These are phyloP conservation scores for Calliphora vomitoria DNA, from an alignment of 2,888 invertebrate genomes.

Conservation along the genomic window DNA sequence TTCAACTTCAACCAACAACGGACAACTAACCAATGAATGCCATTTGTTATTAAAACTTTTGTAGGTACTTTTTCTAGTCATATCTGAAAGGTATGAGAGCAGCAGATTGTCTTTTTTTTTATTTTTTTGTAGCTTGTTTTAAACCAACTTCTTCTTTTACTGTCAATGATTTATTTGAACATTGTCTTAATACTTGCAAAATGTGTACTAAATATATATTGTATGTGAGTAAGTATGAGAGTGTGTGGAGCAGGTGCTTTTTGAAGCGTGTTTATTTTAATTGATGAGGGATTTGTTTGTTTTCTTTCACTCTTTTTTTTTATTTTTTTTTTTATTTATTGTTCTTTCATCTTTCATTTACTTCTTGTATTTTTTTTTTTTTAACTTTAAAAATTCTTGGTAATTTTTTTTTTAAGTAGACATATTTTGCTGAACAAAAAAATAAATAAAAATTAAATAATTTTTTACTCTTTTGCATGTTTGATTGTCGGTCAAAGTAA, in stretches of 20 bases:
- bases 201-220: background rate
- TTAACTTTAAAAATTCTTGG: slow-evolving; percentile 12
- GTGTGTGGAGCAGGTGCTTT: slow-evolving; percentile 76
- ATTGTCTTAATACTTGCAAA: slow-evolving; percentile 53
- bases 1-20: background rate
- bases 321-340: background rate
- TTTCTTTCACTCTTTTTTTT: slow-evolving; percentile 50
- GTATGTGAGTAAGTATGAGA: background rate
- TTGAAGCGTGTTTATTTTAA: slow-evolving; percentile 77
- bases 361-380: background rate
- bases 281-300: slow-evolving; percentile 77
- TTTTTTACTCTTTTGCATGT: slow-evolving; percentile 66
- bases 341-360: slow-evolving; percentile 25
- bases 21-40: background rate
- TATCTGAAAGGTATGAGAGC: background rate
- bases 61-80: background rate
- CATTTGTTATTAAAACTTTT: slow-evolving; percentile 8
- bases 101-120: slow-evolving; percentile 28
- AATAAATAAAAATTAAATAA: background rate
- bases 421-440: slow-evolving; percentile 4
- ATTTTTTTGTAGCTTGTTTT: background rate
- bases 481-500: slow-evolving; percentile 48
- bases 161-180: slow-evolving; percentile 69
- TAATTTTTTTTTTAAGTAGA: slow-evolving; percentile 38
- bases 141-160: slow-evolving; percentile 33